phyloP scores from a whole-genome alignment of 2,797 vertebrate genomes.

The Synanceia verrucosa region DNA sequence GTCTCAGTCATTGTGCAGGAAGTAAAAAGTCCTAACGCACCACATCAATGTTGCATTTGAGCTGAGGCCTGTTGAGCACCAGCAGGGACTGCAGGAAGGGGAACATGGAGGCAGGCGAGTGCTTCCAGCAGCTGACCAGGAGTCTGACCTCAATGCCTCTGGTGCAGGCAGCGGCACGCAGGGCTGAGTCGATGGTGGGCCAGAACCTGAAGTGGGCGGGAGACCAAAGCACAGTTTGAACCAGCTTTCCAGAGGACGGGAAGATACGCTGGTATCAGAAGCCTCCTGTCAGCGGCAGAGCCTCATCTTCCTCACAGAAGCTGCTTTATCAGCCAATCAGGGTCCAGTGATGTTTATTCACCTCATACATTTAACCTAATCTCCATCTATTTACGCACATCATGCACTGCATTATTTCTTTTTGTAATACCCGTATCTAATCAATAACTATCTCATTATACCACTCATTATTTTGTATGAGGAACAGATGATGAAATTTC shows the following conservation, averaged over 20 bases:
- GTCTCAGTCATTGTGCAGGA: not conserved
- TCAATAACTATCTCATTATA: not conserved
- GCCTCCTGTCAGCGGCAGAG: not conserved
- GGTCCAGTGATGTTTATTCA: not conserved
- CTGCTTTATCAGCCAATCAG: slow-evolving; percentile 3
- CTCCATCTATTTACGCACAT: not conserved
- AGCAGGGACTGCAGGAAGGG: slow-evolving; percentile 83
- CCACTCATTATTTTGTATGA: not conserved
- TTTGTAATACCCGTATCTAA: not conserved
- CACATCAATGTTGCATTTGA: slow-evolving; percentile 76
- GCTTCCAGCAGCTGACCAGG: slow-evolving; percentile 85
- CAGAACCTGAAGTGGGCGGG: slow-evolving; percentile 78
- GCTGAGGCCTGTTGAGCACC: slow-evolving; percentile 70
- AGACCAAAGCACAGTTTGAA: not conserved
- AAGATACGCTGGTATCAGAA: not conserved
- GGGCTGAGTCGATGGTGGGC: slow-evolving; percentile 78
- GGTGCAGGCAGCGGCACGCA: slow-evolving; percentile 79
- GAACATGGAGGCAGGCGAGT: slow-evolving; percentile 81
- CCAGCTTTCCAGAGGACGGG: not conserved
- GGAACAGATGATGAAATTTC: not conserved
- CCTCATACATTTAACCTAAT: not conserved
- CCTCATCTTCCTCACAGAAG: not conserved
- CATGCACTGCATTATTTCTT: not conserved
- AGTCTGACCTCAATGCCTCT: slow-evolving; percentile 74
- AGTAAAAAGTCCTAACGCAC: slow-evolving; percentile 51